A percentile compares a stretch with the other conserved stretches of the same genome.
These are phyloP conservation scores for Amphilophus citrinellus DNA, from an alignment of 2,113 vertebrate species.

Conservation along the genomic window DNA sequence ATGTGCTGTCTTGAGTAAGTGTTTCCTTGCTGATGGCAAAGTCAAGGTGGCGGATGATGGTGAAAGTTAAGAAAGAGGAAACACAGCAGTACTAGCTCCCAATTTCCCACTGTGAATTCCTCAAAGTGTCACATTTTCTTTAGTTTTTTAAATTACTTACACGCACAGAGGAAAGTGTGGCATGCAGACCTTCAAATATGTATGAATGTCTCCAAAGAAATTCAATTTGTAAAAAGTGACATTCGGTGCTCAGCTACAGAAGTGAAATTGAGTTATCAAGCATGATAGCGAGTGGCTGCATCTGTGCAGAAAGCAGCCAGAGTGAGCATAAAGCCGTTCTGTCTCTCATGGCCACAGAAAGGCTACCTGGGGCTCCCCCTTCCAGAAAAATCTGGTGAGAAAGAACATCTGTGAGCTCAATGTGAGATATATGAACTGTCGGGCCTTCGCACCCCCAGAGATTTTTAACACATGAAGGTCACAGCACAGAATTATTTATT, in stretches of 20 bases:
- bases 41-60: slow-evolving; percentile 33
- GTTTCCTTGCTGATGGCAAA: slow-evolving; percentile 51
- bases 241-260: slow-evolving; percentile 25
- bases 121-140: not conserved
- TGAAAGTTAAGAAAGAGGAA: slow-evolving; percentile 20
- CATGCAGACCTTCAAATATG: slow-evolving; percentile 28
- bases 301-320: slow-evolving; percentile 57
- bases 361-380: slow-evolving; percentile 40
- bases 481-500: not conserved
- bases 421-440: not conserved
- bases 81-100: not conserved
- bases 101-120: not conserved
- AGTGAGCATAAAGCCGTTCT: slow-evolving; percentile 29
- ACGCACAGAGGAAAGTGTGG: not conserved
- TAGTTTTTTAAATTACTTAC: not conserved
- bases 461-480: slow-evolving; percentile 22
- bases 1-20: slow-evolving; percentile 9
- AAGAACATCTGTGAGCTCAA: slow-evolving; percentile 26
- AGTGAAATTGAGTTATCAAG: slow-evolving; percentile 38
- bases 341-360: slow-evolving; percentile 52
- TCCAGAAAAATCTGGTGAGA: slow-evolving; percentile 19
- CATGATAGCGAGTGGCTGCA: slow-evolving; percentile 26
- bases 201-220: slow-evolving; percentile 28
- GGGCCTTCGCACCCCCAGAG: not conserved
- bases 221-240: slow-evolving; percentile 25